Evolutionary conservation across 2,113 vertebrate genomes (phyloP), one percentile per base, ranked within the genome.

Genomic region (Verasper variegatus): DNA sequence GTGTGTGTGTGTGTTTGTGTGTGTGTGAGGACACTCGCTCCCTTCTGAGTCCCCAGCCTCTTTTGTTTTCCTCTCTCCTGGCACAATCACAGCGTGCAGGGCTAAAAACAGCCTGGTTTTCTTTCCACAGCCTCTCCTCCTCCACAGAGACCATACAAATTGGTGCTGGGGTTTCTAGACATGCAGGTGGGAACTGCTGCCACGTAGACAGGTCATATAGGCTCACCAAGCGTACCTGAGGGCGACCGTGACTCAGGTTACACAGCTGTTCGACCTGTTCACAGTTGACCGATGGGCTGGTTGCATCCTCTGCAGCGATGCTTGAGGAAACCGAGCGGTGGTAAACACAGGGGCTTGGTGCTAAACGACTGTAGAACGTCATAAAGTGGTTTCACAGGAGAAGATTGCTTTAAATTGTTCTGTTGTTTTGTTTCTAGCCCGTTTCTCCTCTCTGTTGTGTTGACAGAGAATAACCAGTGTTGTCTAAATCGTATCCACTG

Each of bases 131-230:
- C 12, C 57, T 13, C 57, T 60, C 74, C 47, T 20, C 15, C 17
- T 63, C 76, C 74, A 56, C n/a, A 31, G 83, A 84, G 83, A 77
- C 62, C 10, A 40, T 24, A 52, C 60, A 75, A 68, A 67, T 62
- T 81, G 75, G 59, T 71, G 61, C 74, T 75, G 26, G 51, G 65
- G 21, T 61, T 64, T 47, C 18, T 23, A 65, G 56, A 64, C 40
- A 71, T 11, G 45, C 80, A 91, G 83, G 52, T 92, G 82, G 75
- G 74, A 45, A 72, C 49, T 71, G 67, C 73, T 42, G 40, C 40
- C 80, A 81, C 69, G 5, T 80, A 73, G 8, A 37, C 27, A 4
- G 12, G 37, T 81, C 67, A 76, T n/a, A 80, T 42, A 70, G 42
- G 13, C 47, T 60, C 55, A 64, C 62, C 47, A 67, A 35, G 23